Base-by-base conservation (phyloP, 2,113 vertebrate species). In the Shinisaurus crocodilurus region DNA sequence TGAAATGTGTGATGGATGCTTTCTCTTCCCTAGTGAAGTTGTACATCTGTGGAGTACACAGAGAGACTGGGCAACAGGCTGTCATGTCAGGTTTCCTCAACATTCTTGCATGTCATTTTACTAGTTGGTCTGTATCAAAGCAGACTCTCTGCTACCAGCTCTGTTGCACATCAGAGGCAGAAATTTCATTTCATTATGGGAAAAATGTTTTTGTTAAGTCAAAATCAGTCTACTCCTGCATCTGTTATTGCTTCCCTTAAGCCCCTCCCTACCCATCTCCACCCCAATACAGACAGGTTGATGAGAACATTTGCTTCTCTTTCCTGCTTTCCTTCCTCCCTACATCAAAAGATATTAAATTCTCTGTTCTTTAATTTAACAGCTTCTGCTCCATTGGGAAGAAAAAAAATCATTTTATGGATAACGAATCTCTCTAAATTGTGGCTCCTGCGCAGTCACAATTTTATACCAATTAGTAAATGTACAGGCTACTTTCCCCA, bases 121-220 rank as follows among this genome's bases (percentile, higher is more conserved):
- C 94, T 95, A 91, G 85, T 92, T 96, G 94, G 91, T 96, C 91
- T 94, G 60, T 91, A 96, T 95, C 94, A 96, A 95, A 94, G 94
- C 84, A 88, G 67, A 93, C 65, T 79, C 88, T 93, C 79, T 93
- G 83, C 93, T 92, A 91, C 92, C 92, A 63, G 92, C 87, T 93
- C 60, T 1, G 0, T 72, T 94, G 93, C 88, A 92, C 90, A 92
- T 94, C 91, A 92, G 72, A 92, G n/a, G 63, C 92, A 91, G 89
- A 89, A 95, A 94, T 94, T 89, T 94, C 0, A 91, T 91, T 95
- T 94, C 93, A 95, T 94, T 96, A 95, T 82, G 90, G 75, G 15
- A 25, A 57, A 12, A 32, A 1, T 69, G 74, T 76, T 90, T 93
- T 87, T 60, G 45, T 91, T 88, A 92, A 92, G 37, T 88, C 80